phyloP scores from a whole-genome alignment of 1,140 invertebrate genomes.

The Pygmarrhopalites habei region DNA sequence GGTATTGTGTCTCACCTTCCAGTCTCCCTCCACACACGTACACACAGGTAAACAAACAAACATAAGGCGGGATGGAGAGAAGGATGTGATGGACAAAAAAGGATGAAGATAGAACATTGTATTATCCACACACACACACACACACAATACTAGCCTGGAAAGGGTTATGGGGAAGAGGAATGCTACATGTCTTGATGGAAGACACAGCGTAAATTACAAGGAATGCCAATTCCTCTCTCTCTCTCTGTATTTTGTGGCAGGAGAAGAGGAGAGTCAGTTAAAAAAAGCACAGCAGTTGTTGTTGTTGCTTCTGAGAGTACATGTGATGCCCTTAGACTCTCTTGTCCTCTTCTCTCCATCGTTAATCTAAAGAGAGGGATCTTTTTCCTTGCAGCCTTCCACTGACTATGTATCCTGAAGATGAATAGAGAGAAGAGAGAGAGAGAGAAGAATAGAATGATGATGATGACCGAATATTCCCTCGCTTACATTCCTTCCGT shows the following conservation, averaged over 20 bases:
- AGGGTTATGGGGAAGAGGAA: not conserved
- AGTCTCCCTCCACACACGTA: too few species aligned
- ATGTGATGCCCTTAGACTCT: too few species aligned
- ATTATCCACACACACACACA: not conserved
- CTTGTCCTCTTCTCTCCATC: too few species aligned
- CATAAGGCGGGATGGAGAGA: too few species aligned
- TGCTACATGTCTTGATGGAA: not conserved
- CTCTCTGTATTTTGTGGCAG: not conserved
- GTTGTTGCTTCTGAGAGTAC: not conserved
- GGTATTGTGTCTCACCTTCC: too few species aligned
- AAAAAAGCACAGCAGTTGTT: constrained; percentile 11
- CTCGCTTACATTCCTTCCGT: constrained; percentile 8
- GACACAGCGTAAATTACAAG: constrained; percentile 8
- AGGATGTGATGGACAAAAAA: too few species aligned
- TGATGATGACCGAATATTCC: constrained; percentile 18
- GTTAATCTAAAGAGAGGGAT: too few species aligned
- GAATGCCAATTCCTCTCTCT: constrained; percentile 4
- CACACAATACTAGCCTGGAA: not conserved
- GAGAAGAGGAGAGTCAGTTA: not conserved
- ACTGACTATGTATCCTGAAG: not conserved
- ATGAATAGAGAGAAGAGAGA: constrained; percentile 4
- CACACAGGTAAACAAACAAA: too few species aligned
- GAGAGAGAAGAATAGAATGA: not conserved
- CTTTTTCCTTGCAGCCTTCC: too few species aligned
- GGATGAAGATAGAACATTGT: too few species aligned